Percentiles rank a stretch among this genome's conserved stretches.
phyloP scores from a whole-genome alignment of 2,888 invertebrate species.

The Erebia epiphron region DNA sequence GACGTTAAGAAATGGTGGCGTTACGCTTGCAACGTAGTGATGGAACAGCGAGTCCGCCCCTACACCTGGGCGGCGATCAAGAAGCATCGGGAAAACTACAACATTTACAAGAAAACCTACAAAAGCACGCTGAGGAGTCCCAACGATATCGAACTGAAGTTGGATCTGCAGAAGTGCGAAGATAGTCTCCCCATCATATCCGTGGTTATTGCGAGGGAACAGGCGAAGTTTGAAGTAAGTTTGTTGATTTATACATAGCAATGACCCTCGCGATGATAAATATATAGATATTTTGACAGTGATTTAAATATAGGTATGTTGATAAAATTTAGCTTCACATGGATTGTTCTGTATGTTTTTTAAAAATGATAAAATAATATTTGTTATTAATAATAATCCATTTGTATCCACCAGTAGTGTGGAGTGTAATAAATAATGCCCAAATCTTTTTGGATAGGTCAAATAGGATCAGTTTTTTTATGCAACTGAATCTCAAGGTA shows the following conservation, averaged over 20 bases:
- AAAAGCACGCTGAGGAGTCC: conserved; percentile 87
- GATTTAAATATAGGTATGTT: too few species aligned
- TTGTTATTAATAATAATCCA: too few species aligned
- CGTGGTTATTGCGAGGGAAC: conserved; percentile 90
- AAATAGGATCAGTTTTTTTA: too few species aligned
- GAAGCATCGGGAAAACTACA: conserved; percentile 86
- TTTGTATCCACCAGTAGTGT: too few species aligned
- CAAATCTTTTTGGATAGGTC: too few species aligned
- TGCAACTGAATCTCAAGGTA: too few species aligned
- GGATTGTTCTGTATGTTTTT: too few species aligned
- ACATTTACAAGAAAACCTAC: conserved; percentile 86
- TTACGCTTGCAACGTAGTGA: conserved; percentile 87
- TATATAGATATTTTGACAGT: too few species aligned
- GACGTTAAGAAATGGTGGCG: conserved; percentile 88
- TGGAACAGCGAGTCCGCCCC: conserved; percentile 88
- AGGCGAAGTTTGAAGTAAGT: conserved; percentile 89
- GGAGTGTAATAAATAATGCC: too few species aligned
- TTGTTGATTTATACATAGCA: not conserved
- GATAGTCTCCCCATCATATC: conserved; percentile 88
- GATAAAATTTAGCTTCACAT: too few species aligned
- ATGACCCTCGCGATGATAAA: too few species aligned
- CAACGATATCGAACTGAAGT: conserved; percentile 87
- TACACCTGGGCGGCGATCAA: conserved; percentile 89
- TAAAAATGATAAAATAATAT: too few species aligned
- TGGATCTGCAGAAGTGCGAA: conserved; percentile 89